phyloP scores from a whole-genome alignment of 2,888 invertebrate species.

The Melieria picta region DNA sequence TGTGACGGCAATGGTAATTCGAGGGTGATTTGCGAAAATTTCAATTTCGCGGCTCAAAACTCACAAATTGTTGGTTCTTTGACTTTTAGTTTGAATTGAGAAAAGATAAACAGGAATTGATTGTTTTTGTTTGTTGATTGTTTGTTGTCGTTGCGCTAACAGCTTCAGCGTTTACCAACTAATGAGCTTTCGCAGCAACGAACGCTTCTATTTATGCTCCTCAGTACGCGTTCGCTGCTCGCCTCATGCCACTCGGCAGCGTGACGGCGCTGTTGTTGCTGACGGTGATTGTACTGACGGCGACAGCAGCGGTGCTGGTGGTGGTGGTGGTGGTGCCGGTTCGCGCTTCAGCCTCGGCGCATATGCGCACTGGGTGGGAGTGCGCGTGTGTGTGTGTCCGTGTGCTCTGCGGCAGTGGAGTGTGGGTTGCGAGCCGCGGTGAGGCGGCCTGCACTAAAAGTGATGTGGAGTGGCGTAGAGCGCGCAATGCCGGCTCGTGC shows the following conservation, averaged over 20 bases:
- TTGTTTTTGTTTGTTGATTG: conserved; percentile 6
- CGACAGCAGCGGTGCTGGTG: too few relatives aligned
- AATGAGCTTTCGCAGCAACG: conserved; percentile 46
- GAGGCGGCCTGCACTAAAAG: too few relatives aligned
- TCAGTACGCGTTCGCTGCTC: not conserved
- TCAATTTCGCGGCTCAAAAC: too few relatives aligned
- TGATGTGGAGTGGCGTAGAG: not conserved
- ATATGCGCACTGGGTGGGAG: too few relatives aligned
- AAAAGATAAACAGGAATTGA: conserved; percentile 15
- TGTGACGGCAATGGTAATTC: too few relatives aligned
- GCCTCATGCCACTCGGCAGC: too few relatives aligned
- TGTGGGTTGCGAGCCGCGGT: not conserved
- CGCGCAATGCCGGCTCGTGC: conserved; percentile 5
- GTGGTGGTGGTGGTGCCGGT: too few relatives aligned
- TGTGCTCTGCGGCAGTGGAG: not conserved
- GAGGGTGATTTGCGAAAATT: too few relatives aligned
- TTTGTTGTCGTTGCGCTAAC: conserved; percentile 9
- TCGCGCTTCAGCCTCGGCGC: too few relatives aligned
- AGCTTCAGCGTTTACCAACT: conserved; percentile 49
- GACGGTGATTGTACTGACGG: too few relatives aligned
- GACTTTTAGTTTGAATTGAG: conserved; percentile 11
- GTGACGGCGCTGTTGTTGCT: too few relatives aligned
- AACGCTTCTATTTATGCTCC: conserved; percentile 47
- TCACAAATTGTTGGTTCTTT: not conserved
- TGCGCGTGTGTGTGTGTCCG: not conserved